A percentile compares a stretch with the other conserved stretches of the same genome.
Conservation (phyloP, 2,888 invertebrate genomes). For the Leptogaster cylindrica region DNA sequence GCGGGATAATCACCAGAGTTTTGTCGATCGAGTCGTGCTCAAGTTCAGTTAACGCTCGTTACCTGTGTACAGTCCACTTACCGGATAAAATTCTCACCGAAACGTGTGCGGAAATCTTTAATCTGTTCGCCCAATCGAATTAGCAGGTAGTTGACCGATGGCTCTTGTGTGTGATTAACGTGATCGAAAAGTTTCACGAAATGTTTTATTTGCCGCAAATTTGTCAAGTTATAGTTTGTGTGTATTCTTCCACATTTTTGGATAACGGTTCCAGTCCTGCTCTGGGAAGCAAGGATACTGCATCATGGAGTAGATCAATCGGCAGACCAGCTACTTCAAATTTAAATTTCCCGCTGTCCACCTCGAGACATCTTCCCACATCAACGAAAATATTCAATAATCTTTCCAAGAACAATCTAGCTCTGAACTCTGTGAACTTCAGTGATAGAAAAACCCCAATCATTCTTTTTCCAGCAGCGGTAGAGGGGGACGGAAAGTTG, state of each 20-base stretch:
- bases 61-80: conserved; percentile 20
- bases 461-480: neutral
- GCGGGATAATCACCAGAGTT: no score
- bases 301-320: neutral
- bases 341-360: neutral
- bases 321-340: neutral
- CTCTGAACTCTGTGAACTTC: conserved; percentile 1
- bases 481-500: neutral
- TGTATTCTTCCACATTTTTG: conserved; percentile 22
- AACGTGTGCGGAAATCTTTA: neutral
- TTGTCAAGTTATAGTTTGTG: conserved; percentile 41
- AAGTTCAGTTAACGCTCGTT: no score
- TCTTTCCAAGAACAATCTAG: neutral
- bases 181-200: neutral
- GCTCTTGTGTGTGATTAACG: conserved; percentile 6
- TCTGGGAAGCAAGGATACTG: neutral
- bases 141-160: conserved; percentile 20
- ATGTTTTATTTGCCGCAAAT: conserved; percentile 33
- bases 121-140: neutral
- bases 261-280: neutral
- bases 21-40: no score
- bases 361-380: neutral
- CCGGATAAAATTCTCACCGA: conserved; percentile 19
- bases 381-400: neutral
- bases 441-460: neutral